Conservation (phyloP, 2,797 vertebrate species). For the Smutsia gigantea region DNA sequence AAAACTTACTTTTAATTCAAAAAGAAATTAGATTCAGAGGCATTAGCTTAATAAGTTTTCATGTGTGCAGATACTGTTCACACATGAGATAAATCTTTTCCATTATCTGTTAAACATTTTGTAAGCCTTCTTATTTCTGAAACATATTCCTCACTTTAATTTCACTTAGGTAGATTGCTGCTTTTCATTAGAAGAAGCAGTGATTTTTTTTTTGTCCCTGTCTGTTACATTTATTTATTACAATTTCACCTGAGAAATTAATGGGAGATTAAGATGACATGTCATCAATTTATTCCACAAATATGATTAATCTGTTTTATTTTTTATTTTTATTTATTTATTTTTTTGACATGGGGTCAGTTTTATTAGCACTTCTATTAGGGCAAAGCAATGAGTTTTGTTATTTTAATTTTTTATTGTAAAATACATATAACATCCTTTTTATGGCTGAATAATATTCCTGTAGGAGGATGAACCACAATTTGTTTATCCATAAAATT, state of each 20-base stretch:
- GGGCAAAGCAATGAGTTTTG: neutral
- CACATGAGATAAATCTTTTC: constrained; percentile 31
- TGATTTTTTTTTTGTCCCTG: neutral
- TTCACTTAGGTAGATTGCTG: constrained; percentile 48
- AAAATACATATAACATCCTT: neutral
- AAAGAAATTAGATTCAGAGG: constrained; percentile 57
- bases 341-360: constrained; percentile 25
- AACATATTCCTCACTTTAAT: constrained; percentile 5
- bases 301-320: constrained; percentile 25
- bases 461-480: neutral
- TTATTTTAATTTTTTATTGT: neutral
- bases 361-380: constrained; percentile 6
- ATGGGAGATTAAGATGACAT: neutral
- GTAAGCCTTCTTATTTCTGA: constrained; percentile 55
- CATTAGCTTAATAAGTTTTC: constrained; percentile 47
- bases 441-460: neutral
- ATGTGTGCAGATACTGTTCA: neutral
- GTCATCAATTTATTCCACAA: constrained; percentile 31
- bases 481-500: neutral
- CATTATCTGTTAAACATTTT: constrained; percentile 64
- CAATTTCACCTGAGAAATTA: constrained; percentile 40
- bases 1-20: constrained; percentile 62
- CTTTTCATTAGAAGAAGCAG: constrained; percentile 29
- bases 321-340: too few relatives aligned
- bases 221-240: constrained; percentile 45